Base-by-base conservation (phyloP, 2,888 invertebrate species). In the Drosophila mimetica region DNA sequence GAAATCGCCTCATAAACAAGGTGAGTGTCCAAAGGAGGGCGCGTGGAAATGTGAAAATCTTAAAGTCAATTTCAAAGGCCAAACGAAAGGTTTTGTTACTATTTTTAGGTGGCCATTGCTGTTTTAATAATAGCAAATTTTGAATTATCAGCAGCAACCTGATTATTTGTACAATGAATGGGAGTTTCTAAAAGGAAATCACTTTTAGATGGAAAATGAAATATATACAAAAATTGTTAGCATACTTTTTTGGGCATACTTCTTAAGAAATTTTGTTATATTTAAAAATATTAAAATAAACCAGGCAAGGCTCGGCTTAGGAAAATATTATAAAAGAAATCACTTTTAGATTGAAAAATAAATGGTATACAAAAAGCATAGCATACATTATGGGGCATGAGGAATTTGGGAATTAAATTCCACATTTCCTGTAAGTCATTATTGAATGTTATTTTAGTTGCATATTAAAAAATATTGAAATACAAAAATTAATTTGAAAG, bases 221-320 rank as follows among this genome's bases (percentile, higher is more conserved):
- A 39, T 2, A 2, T 16, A 4, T 39, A 4, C 1, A 25, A 28
- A 46, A 18, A 32, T 8, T 7, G 18, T 4, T 32, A 18, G 32
- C 47, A 32, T 18, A 47, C 30, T 32, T 32, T 32, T 18, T 18
- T 13, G 18, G 28, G 47, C n/a, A n/a, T n/a, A n/a, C n/a, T n/a
- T n/a, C n/a, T n/a, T n/a, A n/a, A n/a, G n/a, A n/a, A n/a, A n/a
- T n/a, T n/a, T n/a, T n/a, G n/a, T n/a, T n/a, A n/a, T n/a, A n/a
- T n/a, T n/a, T n/a, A n/a, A n/a, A n/a, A n/a, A n/a, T n/a, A n/a
- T n/a, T n/a, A n/a, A n/a, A n/a, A n/a, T n/a, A n/a, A n/a, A n/a
- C n/a, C n/a, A n/a, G n/a, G n/a, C n/a, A n/a, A n/a, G n/a, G n/a
- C n/a, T n/a, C n/a, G n/a, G n/a, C n/a, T n/a, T n/a, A n/a, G n/a